Percentiles rank a stretch among this genome's conserved stretches.
phyloP scores from a whole-genome alignment of 2,113 vertebrate species.

The Xerus inauris region DNA sequence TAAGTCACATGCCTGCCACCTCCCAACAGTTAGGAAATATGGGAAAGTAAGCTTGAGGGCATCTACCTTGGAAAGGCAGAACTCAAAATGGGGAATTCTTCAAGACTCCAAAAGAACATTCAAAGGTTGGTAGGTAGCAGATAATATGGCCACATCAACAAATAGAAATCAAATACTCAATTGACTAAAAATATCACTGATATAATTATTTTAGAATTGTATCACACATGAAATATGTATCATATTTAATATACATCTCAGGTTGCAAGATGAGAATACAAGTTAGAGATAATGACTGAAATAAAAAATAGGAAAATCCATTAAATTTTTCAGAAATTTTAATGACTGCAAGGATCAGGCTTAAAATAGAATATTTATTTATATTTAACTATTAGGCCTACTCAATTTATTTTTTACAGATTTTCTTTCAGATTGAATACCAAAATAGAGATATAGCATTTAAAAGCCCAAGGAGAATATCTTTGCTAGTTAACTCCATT shows the following conservation, averaged over 20 bases:
- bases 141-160: neutral
- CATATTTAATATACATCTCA: neutral
- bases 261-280: neutral
- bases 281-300: slow-evolving; percentile 8
- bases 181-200: neutral
- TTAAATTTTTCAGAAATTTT: slow-evolving; percentile 34
- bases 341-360: neutral
- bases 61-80: neutral
- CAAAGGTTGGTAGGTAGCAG: neutral
- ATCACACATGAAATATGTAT: neutral
- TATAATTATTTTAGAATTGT: neutral
- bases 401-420: slow-evolving; percentile 35
- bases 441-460: neutral
- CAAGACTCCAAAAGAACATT: neutral
- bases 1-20: neutral
- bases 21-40: neutral
- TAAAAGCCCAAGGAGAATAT: neutral
- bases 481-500: neutral
- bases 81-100: neutral
- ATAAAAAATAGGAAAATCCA: neutral
- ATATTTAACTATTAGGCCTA: slow-evolving; percentile 27
- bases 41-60: neutral
- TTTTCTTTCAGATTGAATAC: slow-evolving; percentile 33
- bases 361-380: slow-evolving; percentile 24
- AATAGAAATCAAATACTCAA: slow-evolving; percentile 18